These are phyloP conservation scores for Loxodonta africana DNA, from an alignment of 2,113 vertebrate species.

Conservation along the genomic window DNA sequence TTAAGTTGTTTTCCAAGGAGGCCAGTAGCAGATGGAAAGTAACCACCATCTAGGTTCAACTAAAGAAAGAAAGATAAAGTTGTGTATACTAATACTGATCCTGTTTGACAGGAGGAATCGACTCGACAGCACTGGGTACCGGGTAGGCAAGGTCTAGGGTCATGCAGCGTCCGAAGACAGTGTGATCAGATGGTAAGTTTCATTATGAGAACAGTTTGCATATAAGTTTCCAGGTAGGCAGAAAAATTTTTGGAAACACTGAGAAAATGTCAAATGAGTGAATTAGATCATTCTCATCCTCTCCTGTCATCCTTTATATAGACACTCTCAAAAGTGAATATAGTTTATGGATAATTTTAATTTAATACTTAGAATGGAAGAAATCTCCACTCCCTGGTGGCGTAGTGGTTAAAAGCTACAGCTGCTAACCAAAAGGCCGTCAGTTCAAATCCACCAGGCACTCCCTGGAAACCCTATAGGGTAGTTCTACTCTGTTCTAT, in stretches of 20 bases:
- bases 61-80: background rate
- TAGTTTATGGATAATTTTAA: slow-evolving; percentile 1
- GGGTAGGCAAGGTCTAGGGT: background rate
- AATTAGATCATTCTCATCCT: background rate
- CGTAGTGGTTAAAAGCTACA: too few relatives aligned
- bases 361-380: background rate
- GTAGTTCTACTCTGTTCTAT: too few relatives aligned
- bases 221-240: background rate
- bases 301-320: background rate
- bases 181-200: background rate
- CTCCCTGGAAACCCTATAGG: too few relatives aligned
- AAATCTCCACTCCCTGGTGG: background rate
- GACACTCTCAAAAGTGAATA: background rate
- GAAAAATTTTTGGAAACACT: background rate
- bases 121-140: too few relatives aligned
- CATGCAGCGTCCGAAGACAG: background rate
- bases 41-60: background rate
- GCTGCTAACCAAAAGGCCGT: too few relatives aligned
- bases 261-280: background rate
- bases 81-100: background rate
- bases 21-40: background rate
- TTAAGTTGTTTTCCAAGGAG: background rate
- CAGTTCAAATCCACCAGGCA: too few relatives aligned
- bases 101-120: background rate
- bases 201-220: background rate